Conservation (phyloP, 2,888 invertebrate species). For the Tachina lurida region DNA sequence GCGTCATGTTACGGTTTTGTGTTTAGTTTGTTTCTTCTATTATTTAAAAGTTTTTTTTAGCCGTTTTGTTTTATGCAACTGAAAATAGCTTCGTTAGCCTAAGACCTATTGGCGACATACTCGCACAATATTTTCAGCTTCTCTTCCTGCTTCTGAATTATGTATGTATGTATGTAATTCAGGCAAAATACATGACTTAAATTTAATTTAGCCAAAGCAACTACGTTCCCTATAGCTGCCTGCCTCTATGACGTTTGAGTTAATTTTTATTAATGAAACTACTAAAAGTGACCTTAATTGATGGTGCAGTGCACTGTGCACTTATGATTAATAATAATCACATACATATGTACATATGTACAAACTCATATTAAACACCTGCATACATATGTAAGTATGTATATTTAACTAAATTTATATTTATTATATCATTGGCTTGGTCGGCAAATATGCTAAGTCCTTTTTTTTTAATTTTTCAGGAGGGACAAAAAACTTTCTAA, state of each 20-base stretch:
- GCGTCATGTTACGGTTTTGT: conserved; percentile 67
- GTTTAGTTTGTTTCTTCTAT: conserved; percentile 8
- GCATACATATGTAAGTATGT: no score
- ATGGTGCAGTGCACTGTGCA: conserved; percentile 14
- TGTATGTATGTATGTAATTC: neutral
- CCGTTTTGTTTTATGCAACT: conserved; percentile 39
- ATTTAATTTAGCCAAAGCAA: conserved; percentile 50
- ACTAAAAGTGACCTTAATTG: conserved; percentile 47
- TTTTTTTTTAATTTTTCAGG: no score
- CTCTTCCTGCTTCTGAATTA: conserved; percentile 44
- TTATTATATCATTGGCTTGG: no score
- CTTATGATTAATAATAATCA: conserved; percentile 29
- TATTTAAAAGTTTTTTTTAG: neutral
- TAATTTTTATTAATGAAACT: conserved; percentile 60
- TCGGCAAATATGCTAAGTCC: no score
- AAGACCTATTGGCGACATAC: conserved; percentile 70
- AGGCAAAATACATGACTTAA: conserved; percentile 52
- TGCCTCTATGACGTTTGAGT: neutral
- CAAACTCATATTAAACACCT: no score
- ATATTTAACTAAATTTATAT: no score
- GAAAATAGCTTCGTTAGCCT: conserved; percentile 71
- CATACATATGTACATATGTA: no score
- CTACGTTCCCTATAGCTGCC: neutral
- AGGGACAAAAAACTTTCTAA: no score
- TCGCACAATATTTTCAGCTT: conserved; percentile 24